These are phyloP conservation scores for Andinoacara biseriatus DNA, from an alignment of 2,113 vertebrate species.

Conservation along the genomic window DNA sequence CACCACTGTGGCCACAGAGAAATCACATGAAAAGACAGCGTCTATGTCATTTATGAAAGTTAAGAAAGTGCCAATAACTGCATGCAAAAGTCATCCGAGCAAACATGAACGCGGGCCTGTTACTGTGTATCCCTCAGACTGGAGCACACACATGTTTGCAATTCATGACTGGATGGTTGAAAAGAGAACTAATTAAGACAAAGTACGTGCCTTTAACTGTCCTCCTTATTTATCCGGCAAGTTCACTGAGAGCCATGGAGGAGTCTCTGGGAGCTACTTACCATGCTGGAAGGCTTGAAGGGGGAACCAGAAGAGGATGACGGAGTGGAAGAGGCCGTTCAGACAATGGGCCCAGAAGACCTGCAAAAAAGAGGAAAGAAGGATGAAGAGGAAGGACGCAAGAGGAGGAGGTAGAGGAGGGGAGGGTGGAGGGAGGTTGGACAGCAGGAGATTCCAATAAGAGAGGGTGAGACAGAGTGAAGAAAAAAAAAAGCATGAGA, in stretches of 20 bases:
- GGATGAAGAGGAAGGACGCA: slow-evolving; percentile 64
- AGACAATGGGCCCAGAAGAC: slow-evolving; percentile 99
- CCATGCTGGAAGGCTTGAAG: slow-evolving; percentile 97
- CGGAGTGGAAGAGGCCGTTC: slow-evolving; percentile 99
- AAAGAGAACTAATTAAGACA: slow-evolving; percentile 75
- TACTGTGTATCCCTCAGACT: slow-evolving; percentile 24
- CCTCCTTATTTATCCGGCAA: slow-evolving; percentile 49
- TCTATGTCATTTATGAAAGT: slow-evolving; percentile 3
- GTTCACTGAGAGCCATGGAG: slow-evolving; percentile 29
- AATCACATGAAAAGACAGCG: background rate
- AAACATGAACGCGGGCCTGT: slow-evolving; percentile 18
- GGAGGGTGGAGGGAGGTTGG: slow-evolving; percentile 53
- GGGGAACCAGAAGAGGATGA: slow-evolving; percentile 99
- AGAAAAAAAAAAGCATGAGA: slow-evolving; percentile 88
- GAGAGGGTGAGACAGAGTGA: slow-evolving; percentile 65
- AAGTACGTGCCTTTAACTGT: slow-evolving; percentile 69
- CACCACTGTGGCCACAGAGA: background rate
- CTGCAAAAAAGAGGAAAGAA: slow-evolving; percentile 78
- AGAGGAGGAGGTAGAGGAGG: slow-evolving; percentile 68
- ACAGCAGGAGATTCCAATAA: slow-evolving; percentile 63
- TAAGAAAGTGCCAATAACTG: slow-evolving; percentile 5
- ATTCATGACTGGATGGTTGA: slow-evolving; percentile 66
- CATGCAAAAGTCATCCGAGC: background rate
- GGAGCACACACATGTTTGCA: slow-evolving; percentile 67
- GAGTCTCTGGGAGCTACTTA: slow-evolving; percentile 82